Percentiles rank a stretch among this genome's conserved stretches.
Conservation (phyloP, 2,113 vertebrate genomes). For the Periophthalmus modestus region DNA sequence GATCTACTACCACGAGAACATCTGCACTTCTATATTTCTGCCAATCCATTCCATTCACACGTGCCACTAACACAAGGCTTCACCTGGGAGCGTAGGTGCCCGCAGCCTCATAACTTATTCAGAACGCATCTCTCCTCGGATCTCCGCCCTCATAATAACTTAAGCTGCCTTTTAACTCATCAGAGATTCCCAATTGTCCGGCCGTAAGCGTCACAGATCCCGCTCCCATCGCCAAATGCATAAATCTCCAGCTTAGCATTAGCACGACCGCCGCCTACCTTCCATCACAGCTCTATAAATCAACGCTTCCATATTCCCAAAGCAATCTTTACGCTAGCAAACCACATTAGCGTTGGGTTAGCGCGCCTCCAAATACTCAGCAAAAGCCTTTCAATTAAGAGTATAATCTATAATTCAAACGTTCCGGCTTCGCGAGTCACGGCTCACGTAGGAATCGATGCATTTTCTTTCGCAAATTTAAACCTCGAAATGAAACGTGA, state of each 20-base stretch:
- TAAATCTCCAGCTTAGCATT: constrained; percentile 11
- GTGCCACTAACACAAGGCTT: constrained; percentile 17
- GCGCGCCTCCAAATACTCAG: not conserved
- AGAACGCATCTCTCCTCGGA: constrained; percentile 1
- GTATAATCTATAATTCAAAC: constrained; percentile 36
- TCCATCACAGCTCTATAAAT: constrained; percentile 20
- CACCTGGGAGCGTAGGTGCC: constrained; percentile 38
- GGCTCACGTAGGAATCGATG: no score
- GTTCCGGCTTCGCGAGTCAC: constrained; percentile 9
- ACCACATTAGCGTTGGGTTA: constrained; percentile 3
- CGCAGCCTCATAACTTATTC: constrained; percentile 59
- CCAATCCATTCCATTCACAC: not conserved
- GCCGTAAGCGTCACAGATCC: not conserved
- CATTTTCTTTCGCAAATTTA: not conserved
- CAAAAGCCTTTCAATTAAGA: constrained; percentile 18
- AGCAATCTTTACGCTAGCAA: constrained; percentile 3
- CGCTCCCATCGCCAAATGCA: not conserved
- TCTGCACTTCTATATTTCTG: not conserved
- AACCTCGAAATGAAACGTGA: no score
- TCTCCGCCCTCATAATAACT: constrained; percentile 8
- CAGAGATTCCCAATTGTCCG: constrained; percentile 14
- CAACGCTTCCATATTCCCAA: constrained; percentile 1
- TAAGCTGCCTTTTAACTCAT: constrained; percentile 27
- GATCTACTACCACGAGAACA: not conserved
- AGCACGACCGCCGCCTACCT: not conserved